phyloP scores from a whole-genome alignment of 2,113 vertebrate genomes.

The Nesogale talazaci region DNA sequence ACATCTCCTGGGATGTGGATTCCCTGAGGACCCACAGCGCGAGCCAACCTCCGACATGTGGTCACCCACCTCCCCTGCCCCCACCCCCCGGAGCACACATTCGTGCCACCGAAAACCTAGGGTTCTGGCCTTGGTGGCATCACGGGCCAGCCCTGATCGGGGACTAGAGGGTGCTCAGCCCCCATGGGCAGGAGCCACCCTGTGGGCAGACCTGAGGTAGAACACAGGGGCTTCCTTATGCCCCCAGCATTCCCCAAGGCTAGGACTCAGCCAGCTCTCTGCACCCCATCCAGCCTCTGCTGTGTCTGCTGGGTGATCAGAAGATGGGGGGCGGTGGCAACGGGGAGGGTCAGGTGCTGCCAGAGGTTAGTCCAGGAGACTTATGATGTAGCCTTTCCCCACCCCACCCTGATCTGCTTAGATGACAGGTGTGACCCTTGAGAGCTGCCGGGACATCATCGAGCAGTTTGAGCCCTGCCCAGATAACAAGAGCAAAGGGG shows the following conservation, averaged over 20 bases:
- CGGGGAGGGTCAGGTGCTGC: accelerated
- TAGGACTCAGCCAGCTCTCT: neutral
- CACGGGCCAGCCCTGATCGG: too few relatives aligned
- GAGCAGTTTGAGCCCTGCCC: slow-evolving; percentile 96
- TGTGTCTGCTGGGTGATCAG: neutral
- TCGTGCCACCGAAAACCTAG: neutral
- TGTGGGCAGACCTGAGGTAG: neutral
- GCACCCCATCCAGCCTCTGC: accelerated
- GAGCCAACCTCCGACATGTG: neutral
- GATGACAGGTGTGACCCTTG: slow-evolving; percentile 93
- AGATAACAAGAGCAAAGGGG: slow-evolving; percentile 92
- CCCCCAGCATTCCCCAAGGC: neutral
- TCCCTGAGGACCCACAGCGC: neutral
- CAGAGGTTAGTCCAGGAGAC: neutral
- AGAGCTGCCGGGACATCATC: slow-evolving; percentile 94
- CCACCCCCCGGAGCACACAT: too few relatives aligned
- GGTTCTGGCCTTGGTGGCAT: neutral
- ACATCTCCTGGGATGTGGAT: neutral
- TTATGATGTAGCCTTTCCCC: neutral
- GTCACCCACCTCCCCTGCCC: neutral
- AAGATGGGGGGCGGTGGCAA: accelerated
- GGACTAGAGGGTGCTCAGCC: too few relatives aligned
- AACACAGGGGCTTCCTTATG: neutral
- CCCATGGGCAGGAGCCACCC: too few relatives aligned
- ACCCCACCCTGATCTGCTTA: slow-evolving; percentile 80